These are phyloP conservation scores for Phalacrocorax carbo DNA, from an alignment of 2,113 vertebrate genomes.

Conservation along the genomic window DNA sequence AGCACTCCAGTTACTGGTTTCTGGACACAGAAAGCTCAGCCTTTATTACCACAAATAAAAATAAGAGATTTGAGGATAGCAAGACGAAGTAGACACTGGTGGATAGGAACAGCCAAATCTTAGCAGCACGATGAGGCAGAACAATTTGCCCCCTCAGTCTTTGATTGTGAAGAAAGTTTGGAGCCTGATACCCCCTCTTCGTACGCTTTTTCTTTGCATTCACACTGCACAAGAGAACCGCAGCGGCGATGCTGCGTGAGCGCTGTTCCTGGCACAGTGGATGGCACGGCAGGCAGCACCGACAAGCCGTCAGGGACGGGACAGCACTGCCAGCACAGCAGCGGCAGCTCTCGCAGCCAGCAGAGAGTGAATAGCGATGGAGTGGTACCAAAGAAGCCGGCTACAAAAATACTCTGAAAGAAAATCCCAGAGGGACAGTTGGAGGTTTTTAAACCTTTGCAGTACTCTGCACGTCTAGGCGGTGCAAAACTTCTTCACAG, in stretches of 20 bases:
- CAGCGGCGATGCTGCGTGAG: neutral
- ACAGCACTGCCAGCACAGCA: neutral
- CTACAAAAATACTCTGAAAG: neutral
- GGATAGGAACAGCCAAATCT: neutral
- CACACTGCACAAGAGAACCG: accelerated
- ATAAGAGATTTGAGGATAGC: accelerated
- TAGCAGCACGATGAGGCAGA: neutral
- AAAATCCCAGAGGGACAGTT: neutral
- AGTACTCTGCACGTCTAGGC: neutral
- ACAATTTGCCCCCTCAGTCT: neutral
- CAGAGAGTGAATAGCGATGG: neutral
- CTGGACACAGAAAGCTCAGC: neutral
- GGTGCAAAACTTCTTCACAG: neutral
- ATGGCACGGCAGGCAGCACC: accelerated
- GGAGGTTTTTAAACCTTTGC: neutral
- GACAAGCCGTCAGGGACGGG: accelerated
- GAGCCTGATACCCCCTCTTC: neutral
- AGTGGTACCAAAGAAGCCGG: neutral
- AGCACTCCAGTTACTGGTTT: neutral
- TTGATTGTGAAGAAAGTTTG: neutral
- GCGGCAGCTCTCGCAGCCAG: neutral
- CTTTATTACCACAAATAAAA: neutral
- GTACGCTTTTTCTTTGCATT: neutral
- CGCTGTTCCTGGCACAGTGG: neutral
- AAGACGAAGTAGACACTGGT: neutral